phyloP scores from a whole-genome alignment of 2,888 invertebrate species.

The Limnephilus auricula region DNA sequence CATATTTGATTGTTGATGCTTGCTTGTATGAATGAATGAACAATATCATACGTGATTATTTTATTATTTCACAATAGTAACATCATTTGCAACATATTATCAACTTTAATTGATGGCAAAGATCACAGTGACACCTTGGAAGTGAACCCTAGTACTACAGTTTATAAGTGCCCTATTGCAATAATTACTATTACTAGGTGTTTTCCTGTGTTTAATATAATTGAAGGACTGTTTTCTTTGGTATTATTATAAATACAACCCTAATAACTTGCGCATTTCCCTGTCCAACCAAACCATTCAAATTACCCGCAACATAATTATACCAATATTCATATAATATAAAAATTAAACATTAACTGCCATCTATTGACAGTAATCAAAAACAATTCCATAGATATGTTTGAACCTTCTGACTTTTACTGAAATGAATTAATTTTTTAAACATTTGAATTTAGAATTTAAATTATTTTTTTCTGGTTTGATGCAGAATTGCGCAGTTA shows the following conservation, averaged over 20 bases:
- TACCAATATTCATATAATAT: neutral
- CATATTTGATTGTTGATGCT: neutral
- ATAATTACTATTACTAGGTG: conserved; percentile 6
- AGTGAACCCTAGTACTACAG: neutral
- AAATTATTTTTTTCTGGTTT: neutral
- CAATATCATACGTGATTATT: neutral
- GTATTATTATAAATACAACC: conserved; percentile 21
- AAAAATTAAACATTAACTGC: neutral
- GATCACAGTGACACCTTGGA: neutral
- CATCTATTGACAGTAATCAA: neutral
- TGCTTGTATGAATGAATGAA: neutral
- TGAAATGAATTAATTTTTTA: too few relatives aligned
- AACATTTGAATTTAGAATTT: too few relatives aligned
- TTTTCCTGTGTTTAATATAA: conserved; percentile 38
- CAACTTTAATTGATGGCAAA: neutral
- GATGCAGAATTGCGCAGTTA: neutral
- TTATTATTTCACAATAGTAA: neutral
- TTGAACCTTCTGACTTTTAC: neutral
- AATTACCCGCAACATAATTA: neutral
- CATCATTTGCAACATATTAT: neutral
- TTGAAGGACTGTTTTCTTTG: conserved; percentile 47
- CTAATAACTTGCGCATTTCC: neutral
- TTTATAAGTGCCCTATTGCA: conserved; percentile 22
- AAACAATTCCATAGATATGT: neutral
- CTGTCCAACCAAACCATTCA: neutral